These are phyloP conservation scores for Pantherophis vulpinus DNA, from an alignment of 2,797 vertebrate genomes.

Conservation along the genomic window DNA sequence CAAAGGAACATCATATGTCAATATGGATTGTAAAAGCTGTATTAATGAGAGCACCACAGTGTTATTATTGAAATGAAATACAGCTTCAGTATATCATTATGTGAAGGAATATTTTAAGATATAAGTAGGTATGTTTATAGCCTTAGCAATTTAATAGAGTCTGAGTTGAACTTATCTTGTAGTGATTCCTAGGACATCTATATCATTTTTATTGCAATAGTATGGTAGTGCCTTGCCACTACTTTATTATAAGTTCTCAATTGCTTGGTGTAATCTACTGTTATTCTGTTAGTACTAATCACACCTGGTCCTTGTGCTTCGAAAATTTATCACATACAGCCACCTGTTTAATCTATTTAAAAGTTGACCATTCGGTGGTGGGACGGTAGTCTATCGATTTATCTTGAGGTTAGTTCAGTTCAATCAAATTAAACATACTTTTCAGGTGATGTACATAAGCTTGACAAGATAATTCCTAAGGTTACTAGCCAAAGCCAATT, in stretches of 20 bases:
- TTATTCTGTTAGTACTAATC: neutral
- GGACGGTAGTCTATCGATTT: neutral
- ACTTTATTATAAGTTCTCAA: neutral
- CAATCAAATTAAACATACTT: neutral
- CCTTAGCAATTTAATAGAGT: neutral
- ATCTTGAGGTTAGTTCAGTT: neutral
- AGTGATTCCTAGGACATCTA: neutral
- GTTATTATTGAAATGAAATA: neutral
- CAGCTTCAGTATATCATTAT: neutral
- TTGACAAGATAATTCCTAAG: neutral
- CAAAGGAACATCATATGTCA: neutral
- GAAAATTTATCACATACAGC: neutral
- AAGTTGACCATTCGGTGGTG: neutral
- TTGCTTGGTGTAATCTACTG: neutral
- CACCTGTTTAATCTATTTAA: neutral
- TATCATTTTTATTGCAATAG: neutral
- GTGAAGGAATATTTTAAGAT: neutral
- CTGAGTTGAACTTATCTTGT: neutral
- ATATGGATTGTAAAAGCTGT: neutral
- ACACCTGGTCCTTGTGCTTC: neutral
- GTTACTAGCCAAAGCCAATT: no score
- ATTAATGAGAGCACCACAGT: neutral
- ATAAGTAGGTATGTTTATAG: neutral
- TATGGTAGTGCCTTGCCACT: neutral
- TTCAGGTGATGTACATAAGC: no score